Evolutionary conservation across 2,797 vertebrate species (phyloP).

Genomic region (Sebastes oblongus): DNA sequence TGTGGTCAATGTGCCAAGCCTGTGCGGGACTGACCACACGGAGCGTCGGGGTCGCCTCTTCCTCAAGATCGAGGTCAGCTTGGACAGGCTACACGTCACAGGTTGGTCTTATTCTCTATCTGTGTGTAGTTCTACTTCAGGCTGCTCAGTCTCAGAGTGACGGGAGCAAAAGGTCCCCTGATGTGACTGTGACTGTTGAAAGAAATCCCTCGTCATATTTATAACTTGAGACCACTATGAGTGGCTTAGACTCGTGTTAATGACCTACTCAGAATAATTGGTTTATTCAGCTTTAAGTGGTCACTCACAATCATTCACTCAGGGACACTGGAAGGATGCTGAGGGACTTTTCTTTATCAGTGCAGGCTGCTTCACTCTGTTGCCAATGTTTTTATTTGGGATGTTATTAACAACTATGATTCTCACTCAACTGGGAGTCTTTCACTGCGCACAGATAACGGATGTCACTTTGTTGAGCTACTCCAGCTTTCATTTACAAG

Average conservation of each 20-base stretch:
- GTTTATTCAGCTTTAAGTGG: not conserved
- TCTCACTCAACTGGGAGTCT: not conserved
- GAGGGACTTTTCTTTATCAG: not conserved
- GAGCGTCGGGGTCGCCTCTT: constrained; percentile 95
- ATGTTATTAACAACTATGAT: not conserved
- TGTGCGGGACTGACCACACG: constrained; percentile 97
- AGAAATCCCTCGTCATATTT: constrained; percentile 4
- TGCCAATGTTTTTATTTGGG: not conserved
- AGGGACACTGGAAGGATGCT: not conserved
- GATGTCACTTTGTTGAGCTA: not conserved
- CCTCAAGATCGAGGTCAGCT: constrained; percentile 93
- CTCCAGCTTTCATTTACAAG: not conserved
- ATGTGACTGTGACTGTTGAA: not conserved
- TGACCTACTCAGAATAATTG: not conserved
- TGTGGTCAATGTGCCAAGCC: constrained; percentile 96
- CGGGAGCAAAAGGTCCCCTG: not conserved
- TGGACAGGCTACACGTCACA: constrained; percentile 91
- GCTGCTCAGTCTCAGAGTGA: not conserved
- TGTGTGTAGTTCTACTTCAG: not conserved
- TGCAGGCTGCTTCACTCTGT: not conserved
- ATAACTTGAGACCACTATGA: not conserved
- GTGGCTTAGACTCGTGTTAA: not conserved
- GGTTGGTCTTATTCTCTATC: constrained; percentile 76
- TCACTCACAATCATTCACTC: not conserved
- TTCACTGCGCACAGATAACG: not conserved